Conservation (phyloP, 2,888 invertebrate genomes). For the Hirtodrosophila histrioides region DNA sequence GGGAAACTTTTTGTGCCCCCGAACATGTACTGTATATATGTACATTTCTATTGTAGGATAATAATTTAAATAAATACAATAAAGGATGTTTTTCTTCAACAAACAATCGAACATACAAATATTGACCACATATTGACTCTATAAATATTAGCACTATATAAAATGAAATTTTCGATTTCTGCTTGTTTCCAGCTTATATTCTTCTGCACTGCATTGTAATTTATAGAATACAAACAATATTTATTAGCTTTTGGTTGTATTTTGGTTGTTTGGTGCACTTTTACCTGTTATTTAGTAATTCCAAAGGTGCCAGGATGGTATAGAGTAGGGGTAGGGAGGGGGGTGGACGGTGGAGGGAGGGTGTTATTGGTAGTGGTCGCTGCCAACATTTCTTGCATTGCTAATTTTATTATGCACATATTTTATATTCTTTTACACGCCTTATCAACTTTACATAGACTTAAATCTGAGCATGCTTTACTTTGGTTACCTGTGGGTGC, state of each 20-base stretch:
- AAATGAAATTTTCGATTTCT: too few species aligned
- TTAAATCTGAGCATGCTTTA: slow-evolving; percentile 42
- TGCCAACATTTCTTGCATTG: slow-evolving; percentile 12
- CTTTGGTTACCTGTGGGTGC: slow-evolving; percentile 17
- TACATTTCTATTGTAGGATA: too few species aligned
- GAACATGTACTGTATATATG: too few species aligned
- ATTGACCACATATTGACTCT: too few species aligned
- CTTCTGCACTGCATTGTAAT: too few species aligned
- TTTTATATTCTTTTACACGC: slow-evolving; percentile 53
- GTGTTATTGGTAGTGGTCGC: not conserved
- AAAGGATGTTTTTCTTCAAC: too few species aligned
- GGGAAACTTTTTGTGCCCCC: too few species aligned
- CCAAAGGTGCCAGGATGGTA: not conserved
- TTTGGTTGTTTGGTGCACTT: not conserved
- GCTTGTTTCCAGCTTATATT: too few species aligned
- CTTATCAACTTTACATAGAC: slow-evolving; percentile 55
- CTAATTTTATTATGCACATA: slow-evolving; percentile 61
- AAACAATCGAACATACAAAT: too few species aligned
- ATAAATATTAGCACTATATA: too few species aligned
- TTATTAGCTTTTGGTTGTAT: not conserved
- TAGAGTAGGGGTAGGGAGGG: not conserved
- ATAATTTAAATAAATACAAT: too few species aligned
- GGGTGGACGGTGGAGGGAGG: not conserved
- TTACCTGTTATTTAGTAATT: slow-evolving; percentile 6
- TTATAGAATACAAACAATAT: too few species aligned